These are phyloP conservation scores for Lacanobia oleracea DNA, from an alignment of 2,888 invertebrate species.

Conservation along the genomic window DNA sequence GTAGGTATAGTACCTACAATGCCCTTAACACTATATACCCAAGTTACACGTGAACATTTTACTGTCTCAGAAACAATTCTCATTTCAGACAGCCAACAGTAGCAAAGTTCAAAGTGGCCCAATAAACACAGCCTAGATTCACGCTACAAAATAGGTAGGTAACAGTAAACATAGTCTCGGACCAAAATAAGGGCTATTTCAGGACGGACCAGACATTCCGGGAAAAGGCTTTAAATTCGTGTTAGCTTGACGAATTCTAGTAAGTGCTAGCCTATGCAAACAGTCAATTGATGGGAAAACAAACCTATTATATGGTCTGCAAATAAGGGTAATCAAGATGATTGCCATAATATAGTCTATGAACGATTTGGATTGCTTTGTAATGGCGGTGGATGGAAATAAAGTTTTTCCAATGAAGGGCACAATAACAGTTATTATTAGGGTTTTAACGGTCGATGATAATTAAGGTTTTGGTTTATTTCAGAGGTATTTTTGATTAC, in stretches of 20 bases:
- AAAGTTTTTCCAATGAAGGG: conserved; percentile 31
- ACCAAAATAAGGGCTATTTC: conserved; percentile 39
- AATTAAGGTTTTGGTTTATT: conserved; percentile 2
- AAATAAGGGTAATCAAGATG: conserved; percentile 68
- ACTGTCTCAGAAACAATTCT: conserved; percentile 23
- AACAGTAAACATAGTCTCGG: background rate
- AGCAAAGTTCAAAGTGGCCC: conserved; percentile 29
- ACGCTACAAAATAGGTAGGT: background rate
- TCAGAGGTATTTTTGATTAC: too few relatives aligned
- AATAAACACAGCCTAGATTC: conserved; percentile 31
- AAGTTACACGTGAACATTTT: conserved; percentile 5
- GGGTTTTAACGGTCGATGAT: conserved; percentile 18
- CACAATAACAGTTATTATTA: conserved; percentile 36
- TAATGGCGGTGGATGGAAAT: conserved; percentile 45
- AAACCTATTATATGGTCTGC: conserved; percentile 64
- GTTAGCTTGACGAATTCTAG: conserved; percentile 34
- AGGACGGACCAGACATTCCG: conserved; percentile 39
- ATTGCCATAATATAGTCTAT: conserved; percentile 67
- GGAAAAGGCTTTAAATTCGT: conserved; percentile 43
- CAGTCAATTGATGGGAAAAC: conserved; percentile 61
- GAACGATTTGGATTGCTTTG: conserved; percentile 43
- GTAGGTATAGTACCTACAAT: too few relatives aligned
- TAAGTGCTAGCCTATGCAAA: conserved; percentile 52
- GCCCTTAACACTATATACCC: background rate
- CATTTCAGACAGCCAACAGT: conserved; percentile 16